A percentile compares a stretch with the other conserved stretches of the same genome.
Evolutionary conservation across 1,140 invertebrate genomes (phyloP).

Genomic region (Vollenhovia emeryi): DNA sequence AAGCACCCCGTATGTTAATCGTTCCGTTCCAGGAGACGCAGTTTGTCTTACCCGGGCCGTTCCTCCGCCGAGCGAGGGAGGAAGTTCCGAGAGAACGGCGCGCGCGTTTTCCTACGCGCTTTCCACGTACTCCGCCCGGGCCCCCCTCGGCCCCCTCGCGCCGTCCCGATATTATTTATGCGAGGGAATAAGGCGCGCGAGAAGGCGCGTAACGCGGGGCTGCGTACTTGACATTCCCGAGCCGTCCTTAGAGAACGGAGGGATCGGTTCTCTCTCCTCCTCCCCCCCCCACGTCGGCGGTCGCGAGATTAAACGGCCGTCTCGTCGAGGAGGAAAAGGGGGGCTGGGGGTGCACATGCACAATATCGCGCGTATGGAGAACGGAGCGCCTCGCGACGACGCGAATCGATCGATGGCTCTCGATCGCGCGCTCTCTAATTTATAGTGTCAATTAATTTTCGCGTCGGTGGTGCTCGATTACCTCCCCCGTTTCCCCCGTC

Average conservation of each 20-base stretch:
- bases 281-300: constrained; percentile 21
- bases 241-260: not conserved
- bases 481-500: constrained; percentile 1
- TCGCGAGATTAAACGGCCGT: constrained; percentile 55
- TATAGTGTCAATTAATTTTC: constrained; percentile 85
- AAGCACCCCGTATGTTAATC: constrained; percentile 16
- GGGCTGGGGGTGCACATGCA: constrained; percentile 40
- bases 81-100: constrained; percentile 3
- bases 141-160: not conserved
- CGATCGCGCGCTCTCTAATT: constrained; percentile 83
- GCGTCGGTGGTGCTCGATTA: constrained; percentile 55
- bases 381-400: constrained; percentile 32
- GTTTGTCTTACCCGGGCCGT: not conserved
- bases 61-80: not conserved
- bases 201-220: constrained; percentile 49
- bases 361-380: constrained; percentile 51
- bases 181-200: constrained; percentile 48
- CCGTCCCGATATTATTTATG: constrained; percentile 44
- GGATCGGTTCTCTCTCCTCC: constrained; percentile 20
- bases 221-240: constrained; percentile 55
- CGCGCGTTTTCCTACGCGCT: constrained; percentile 14
- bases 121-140: not conserved
- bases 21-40: constrained; percentile 14
- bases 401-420: constrained; percentile 52
- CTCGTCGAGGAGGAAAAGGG: too few relatives aligned